Base-by-base conservation (phyloP, 2,888 invertebrate genomes). In the Pseudococcus jackbeardsleyi region DNA sequence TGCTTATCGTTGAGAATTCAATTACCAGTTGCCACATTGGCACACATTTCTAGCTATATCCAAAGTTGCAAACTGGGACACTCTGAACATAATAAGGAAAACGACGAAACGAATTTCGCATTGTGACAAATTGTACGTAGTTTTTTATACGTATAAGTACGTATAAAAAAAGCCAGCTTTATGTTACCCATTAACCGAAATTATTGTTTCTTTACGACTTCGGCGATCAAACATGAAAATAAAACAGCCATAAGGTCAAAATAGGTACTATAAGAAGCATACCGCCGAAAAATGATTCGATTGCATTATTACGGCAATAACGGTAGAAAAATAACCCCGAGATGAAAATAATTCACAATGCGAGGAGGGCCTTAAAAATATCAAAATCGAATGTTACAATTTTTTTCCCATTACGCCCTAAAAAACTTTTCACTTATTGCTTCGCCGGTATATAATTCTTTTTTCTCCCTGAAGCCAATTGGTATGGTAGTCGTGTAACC, bases 401-500 rank as follows among this genome's bases (percentile, higher is more conserved):
- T n/a, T 82, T 42, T 46, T 46, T 12, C 19, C 46, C 22, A n/a
- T 46, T 46, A 22, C 46, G 17, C 17, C 77, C 33, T 0, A 77
- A 77, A 82, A 82, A 82, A 82, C 46, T 82, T 77, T 68, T 72
- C 79, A 82, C 79, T 82, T 82, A 82, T 82, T 82, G 79, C 79
- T 19, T 11, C 15, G 68, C 15, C 4, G 33, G 68, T n/a, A 54
- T 77, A 77, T 77, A 77, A 82, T 82, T 46, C 79, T 46, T 82
- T 82, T 82, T 82, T 82, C 19, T 72, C 22, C 46, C 33, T 5
- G 33, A 72, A 72, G 11, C 46, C 79, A 46, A 46, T 82, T 82
- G 46, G 79, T 82, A 82, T 82, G 79, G 79, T 22, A 46, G 46
- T 82, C 42, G 79, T 82, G 79, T 82, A 82, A 46, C 8, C 42